Conservation (phyloP, 2,888 invertebrate genomes). For the Agrochola circellaris region DNA sequence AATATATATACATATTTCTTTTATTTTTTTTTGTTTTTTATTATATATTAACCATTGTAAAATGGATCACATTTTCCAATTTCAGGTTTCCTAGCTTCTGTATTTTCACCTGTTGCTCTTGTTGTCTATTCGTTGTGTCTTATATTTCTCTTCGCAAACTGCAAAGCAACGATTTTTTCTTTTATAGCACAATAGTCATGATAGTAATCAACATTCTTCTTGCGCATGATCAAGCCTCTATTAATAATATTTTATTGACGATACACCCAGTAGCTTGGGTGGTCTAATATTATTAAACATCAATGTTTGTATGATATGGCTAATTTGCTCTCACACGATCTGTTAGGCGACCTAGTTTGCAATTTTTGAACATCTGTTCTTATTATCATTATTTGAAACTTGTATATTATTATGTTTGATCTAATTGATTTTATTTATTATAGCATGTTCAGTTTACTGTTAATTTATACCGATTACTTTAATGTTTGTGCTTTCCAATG, state of each 20-base stretch:
- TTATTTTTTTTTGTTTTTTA: too few species aligned
- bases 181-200: conserved; percentile 24
- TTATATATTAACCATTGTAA: too few species aligned
- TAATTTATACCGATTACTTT: conserved; percentile 50
- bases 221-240: conserved; percentile 28
- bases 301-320: conserved; percentile 62
- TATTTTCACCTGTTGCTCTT: background rate
- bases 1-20: too few species aligned
- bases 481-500: conserved; percentile 59
- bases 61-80: background rate
- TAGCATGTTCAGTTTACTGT: conserved; percentile 41
- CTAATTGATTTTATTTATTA: conserved; percentile 62
- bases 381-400: conserved; percentile 53
- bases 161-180: conserved; percentile 6
- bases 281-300: conserved; percentile 66
- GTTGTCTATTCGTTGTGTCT: background rate
- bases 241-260: conserved; percentile 41
- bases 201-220: conserved; percentile 35
- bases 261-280: conserved; percentile 46
- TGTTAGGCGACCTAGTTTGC: conserved; percentile 76
- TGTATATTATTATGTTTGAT: conserved; percentile 38
- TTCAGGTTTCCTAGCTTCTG: background rate
- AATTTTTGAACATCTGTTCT: conserved; percentile 79
- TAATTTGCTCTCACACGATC: conserved; percentile 79
- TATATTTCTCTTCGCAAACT: background rate